Conservation (phyloP, 2,888 invertebrate genomes). For the Gymnocheta viridis region DNA sequence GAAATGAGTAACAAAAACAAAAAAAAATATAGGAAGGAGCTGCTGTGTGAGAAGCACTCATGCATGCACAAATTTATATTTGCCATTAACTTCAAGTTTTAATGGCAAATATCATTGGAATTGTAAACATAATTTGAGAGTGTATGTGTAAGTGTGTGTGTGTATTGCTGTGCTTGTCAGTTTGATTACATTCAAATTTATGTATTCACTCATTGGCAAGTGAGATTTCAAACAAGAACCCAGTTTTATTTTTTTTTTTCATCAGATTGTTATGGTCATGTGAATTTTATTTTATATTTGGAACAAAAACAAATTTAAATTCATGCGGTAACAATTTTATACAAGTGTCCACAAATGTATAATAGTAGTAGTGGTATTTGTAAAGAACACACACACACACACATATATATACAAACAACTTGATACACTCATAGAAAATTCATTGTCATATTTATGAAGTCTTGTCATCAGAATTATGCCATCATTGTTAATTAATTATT, state of each 20-base stretch:
- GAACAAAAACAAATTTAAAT: conserved; percentile 1
- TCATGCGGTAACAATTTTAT: conserved; percentile 7
- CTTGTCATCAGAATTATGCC: too few relatives aligned
- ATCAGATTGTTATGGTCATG: conserved; percentile 16
- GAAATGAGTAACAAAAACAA: neutral
- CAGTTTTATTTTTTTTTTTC: neutral
- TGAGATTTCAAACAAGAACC: conserved; percentile 13
- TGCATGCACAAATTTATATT: neutral
- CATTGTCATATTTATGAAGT: too few relatives aligned
- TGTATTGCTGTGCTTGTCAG: neutral
- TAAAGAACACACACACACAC: too few relatives aligned
- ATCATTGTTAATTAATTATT: too few relatives aligned
- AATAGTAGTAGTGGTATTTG: too few relatives aligned
- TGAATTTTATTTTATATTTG: conserved; percentile 2
- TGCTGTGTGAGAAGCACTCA: neutral
- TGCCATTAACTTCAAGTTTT: neutral
- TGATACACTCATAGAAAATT: too few relatives aligned
- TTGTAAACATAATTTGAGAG: neutral
- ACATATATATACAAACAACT: too few relatives aligned
- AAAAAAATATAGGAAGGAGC: too few relatives aligned
- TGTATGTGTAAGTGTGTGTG: neutral
- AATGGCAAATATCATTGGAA: conserved; percentile 1
- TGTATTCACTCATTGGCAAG: conserved; percentile 39
- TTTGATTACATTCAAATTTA: neutral
- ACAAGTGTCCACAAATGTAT: neutral